Evolutionary conservation across 64 coral and sea anemone genomes (phyloP).

Genomic region (Porites australiensis): DNA sequence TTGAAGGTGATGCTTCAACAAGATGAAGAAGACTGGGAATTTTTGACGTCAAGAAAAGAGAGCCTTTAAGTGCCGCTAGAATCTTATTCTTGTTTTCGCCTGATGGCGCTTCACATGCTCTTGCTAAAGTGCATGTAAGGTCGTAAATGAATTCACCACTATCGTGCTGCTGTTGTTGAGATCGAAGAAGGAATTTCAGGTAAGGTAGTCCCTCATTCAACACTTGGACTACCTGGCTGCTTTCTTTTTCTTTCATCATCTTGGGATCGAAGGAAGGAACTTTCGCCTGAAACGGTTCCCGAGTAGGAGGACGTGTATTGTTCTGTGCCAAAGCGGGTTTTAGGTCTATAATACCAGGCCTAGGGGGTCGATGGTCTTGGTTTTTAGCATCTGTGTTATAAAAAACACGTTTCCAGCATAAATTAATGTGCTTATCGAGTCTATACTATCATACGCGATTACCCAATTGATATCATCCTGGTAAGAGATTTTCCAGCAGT

Average conservation of each 20-base stretch:
- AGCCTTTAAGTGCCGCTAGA: slow-evolving; percentile 35
- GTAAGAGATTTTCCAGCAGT: too few species aligned
- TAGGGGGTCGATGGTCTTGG: background rate
- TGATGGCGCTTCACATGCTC: slow-evolving; percentile 7
- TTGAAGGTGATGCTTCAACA: background rate
- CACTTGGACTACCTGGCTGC: background rate
- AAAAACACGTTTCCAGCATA: background rate
- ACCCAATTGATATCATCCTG: background rate
- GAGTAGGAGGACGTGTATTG: background rate
- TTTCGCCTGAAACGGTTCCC: background rate
- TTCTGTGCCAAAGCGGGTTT: background rate
- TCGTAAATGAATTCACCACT: slow-evolving; percentile 3
- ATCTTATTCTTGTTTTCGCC: slow-evolving; percentile 5
- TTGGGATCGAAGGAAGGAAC: background rate
- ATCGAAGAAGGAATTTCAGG: background rate
- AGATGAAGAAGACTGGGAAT: slow-evolving; percentile 29
- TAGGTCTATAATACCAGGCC: background rate
- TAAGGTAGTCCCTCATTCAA: background rate
- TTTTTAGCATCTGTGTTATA: background rate
- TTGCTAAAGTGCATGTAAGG: slow-evolving; percentile 33
- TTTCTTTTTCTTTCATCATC: background rate
- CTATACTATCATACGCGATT: background rate
- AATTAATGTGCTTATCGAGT: background rate
- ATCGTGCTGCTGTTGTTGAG: background rate
- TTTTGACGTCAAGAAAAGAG: background rate